A percentile compares a stretch with the other conserved stretches of the same genome.
Evolutionary conservation across 2,113 vertebrate genomes (phyloP).

Genomic region (Oreotrochilus melanogaster): DNA sequence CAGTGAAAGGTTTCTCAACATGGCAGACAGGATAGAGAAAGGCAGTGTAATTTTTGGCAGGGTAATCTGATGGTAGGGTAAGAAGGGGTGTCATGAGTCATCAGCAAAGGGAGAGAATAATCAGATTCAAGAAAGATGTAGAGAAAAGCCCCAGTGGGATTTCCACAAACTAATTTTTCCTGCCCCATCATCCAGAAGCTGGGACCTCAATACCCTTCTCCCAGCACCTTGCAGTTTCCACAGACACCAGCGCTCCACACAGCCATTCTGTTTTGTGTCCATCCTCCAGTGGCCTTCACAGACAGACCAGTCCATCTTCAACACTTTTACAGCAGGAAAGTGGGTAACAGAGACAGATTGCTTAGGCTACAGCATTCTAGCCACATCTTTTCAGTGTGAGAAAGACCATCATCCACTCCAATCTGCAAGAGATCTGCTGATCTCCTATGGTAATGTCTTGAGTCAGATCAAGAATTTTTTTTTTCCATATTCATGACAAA

Average conservation of each 20-base stretch:
- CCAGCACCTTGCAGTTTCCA: neutral
- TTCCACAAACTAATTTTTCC: neutral
- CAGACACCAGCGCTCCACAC: neutral
- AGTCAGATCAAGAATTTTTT: neutral
- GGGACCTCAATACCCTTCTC: neutral
- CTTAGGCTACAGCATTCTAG: neutral
- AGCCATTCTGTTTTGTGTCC: neutral
- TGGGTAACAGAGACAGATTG: fast-evolving
- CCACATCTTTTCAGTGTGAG: neutral
- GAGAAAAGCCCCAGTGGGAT: neutral
- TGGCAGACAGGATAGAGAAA: neutral
- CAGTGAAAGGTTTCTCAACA: neutral
- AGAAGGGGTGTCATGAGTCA: fast-evolving
- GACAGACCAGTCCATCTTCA: neutral
- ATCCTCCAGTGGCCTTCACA: neutral
- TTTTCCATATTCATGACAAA: neutral
- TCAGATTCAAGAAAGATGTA: neutral
- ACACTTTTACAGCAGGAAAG: neutral
- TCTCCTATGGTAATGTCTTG: neutral
- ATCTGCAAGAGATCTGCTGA: neutral
- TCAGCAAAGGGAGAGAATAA: neutral
- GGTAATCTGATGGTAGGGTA: neutral
- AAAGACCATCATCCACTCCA: neutral
- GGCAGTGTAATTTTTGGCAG: neutral
- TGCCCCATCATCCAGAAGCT: neutral